A percentile compares a stretch with the other conserved stretches of the same genome.
Conservation (phyloP, 2,113 vertebrate genomes). For the Xiphophorus maculatus region DNA sequence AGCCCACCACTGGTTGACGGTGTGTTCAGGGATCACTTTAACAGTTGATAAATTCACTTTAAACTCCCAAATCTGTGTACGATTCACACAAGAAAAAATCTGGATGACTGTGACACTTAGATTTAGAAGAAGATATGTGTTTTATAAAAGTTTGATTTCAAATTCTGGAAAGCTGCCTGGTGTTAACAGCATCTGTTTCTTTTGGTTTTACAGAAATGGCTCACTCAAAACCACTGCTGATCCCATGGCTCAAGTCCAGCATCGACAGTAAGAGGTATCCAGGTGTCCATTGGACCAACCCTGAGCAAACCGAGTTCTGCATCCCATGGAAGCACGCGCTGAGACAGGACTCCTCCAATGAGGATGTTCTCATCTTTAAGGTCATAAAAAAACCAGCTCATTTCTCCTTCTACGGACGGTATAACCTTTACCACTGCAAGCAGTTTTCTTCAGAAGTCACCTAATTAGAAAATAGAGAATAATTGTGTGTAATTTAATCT, state of each 20-base stretch:
- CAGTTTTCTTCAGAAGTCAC: background rate
- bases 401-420: background rate
- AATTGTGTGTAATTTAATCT: background rate
- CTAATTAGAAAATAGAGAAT: background rate
- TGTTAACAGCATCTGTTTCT: background rate
- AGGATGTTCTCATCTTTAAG: conserved; percentile 85
- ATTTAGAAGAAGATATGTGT: no score
- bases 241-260: conserved; percentile 83
- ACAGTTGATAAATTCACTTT: no score
- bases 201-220: conserved; percentile 72
- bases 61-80: no score
- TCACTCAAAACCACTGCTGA: conserved; percentile 80
- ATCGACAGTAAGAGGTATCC: conserved; percentile 78
- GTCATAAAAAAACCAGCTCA: conserved; percentile 23
- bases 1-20: no score
- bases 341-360: conserved; percentile 80
- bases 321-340: conserved; percentile 89
- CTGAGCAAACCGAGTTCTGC: conserved; percentile 75
- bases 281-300: conserved; percentile 83
- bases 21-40: no score
- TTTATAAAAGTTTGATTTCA: no score
- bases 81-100: no score
- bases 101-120: no score
- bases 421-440: no score
- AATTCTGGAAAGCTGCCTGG: no score